Base-by-base conservation (phyloP, 2,113 vertebrate genomes). In the Semnornis frantzii region DNA sequence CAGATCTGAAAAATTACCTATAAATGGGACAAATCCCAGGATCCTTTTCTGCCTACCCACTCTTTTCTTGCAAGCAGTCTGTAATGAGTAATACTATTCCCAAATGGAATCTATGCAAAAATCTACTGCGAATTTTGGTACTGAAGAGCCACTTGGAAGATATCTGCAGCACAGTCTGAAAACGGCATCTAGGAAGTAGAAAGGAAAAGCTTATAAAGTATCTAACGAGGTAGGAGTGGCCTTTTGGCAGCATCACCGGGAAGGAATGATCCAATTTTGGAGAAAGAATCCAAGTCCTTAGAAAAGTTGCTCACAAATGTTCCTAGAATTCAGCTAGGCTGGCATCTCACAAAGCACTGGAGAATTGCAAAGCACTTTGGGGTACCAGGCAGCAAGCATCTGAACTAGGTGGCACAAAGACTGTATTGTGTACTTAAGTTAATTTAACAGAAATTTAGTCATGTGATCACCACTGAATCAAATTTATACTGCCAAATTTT, bases 301-400 rank as follows among this genome's bases (percentile, higher is more conserved):
- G 76, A 87, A 85, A 91, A 87, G 59, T 82, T 82, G 46, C 20
- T 88, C 55, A n/a, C 55, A 92, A 85, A 52, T 55, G 80, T 89
- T 89, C 79, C 75, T 95, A 76, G 69, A 92, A 78, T 88, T 93
- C 77, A 86, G 25, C 75, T 82, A 27, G 33, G 34, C 34, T 95
- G 59, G 87, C 78, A 89, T 44, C 55, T 87, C 50, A 79, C 75
- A 85, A 72, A 89, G 30, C n/a, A 59, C 55, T 65, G 15, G 84
- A 85, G 50, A 89, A 85, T 2, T 91, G 44, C 73, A 89, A 89
- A 89, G 20, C 37, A 50, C 30, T 79, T 90, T 65, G 46, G 66
- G 82, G 69, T 33, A 62, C 20, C 66, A 89, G 85, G 44, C 71
- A 95, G 74, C 87, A 76, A 85, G 82, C 31, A n/a, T 72, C 15